Evolutionary conservation across 2,797 vertebrate genomes (phyloP), one percentile per base, ranked within the genome.

Genomic region (Malurus leucopterus): DNA sequence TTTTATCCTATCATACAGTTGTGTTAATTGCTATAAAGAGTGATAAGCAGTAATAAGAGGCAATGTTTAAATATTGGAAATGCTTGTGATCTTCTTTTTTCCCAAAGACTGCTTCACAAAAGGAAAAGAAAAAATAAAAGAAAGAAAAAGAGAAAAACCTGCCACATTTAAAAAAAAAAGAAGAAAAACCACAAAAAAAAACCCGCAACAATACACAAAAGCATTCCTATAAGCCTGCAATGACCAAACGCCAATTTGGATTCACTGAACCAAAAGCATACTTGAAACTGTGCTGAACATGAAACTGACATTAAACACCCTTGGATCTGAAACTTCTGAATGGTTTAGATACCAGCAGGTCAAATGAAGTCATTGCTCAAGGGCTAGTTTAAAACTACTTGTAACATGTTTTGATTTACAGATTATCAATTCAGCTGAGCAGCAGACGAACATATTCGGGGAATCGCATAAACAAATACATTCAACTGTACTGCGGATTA

Each of bases 391-490:
- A 93, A 97, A 96, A 96, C 90, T 94, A 76, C 93, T 95, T 91
- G 94, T 87, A 96, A 94, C 83, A 67, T 92, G 93, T 96, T 97
- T 96, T 97, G 96, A 96, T 97, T 96, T 97, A 96, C 94, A 96
- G 96, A 96, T 96, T 96, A 97, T 96, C 96, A 96, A 96, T 97
- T 96, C 94, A 94, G 85, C 93, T 92, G 95, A 96, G 94, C 93
- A 96, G 91, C 88, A 90, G 70, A 95, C 84, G 95, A 95, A 89
- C 91, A 93, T 96, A 96, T 96, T 96, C 76, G 12, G 92, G 77
- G 88, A 96, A 96, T 82, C 2, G 6, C 95, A 96, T 97, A 97
- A 97, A 98, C 96, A 97, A 97, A 97, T 96, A 96, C 85, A 86
- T 97, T 97, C 93, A 86, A 69, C 95, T 87, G 63, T 92, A 94